These are phyloP conservation scores for Drosophila fulvimacula DNA, from an alignment of 2,888 invertebrate genomes.

Conservation along the genomic window DNA sequence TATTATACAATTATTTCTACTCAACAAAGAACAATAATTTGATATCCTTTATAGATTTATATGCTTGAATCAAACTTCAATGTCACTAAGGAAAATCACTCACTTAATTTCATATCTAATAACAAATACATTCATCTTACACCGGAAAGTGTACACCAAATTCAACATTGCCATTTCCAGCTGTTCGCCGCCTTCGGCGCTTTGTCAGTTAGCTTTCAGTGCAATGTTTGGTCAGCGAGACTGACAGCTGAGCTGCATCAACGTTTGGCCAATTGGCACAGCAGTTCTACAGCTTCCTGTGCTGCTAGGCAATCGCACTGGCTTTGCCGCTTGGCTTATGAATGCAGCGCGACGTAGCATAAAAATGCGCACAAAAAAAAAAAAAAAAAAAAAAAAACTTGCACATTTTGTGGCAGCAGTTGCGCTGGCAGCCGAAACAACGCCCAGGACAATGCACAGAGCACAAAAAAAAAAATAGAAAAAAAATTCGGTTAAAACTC, in stretches of 20 bases:
- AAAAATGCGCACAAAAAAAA: slow-evolving; percentile 53
- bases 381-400: slow-evolving; percentile 42
- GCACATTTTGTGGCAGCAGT: slow-evolving; percentile 41
- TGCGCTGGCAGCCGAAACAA: slow-evolving; percentile 35
- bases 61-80: too few relatives aligned
- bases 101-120: background rate
- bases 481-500: slow-evolving; percentile 27
- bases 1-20: too few relatives aligned
- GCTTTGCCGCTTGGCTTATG: slow-evolving; percentile 21
- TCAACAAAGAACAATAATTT: too few relatives aligned
- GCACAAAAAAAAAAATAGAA: background rate
- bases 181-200: background rate
- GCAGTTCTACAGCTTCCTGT: slow-evolving; percentile 5
- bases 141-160: background rate
- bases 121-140: background rate
- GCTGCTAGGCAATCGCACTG: slow-evolving; percentile 6
- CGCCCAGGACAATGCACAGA: slow-evolving; percentile 37
- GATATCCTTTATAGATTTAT: too few relatives aligned
- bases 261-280: slow-evolving; percentile 30
- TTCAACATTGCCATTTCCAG: background rate
- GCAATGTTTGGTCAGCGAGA: slow-evolving; percentile 7
- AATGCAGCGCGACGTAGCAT: slow-evolving; percentile 38
- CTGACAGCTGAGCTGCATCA: slow-evolving; percentile 21
- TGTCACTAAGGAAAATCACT: too few relatives aligned
- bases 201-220: background rate